phyloP scores from a whole-genome alignment of 2,888 invertebrate species.

The Lepidochrysops patricia region DNA sequence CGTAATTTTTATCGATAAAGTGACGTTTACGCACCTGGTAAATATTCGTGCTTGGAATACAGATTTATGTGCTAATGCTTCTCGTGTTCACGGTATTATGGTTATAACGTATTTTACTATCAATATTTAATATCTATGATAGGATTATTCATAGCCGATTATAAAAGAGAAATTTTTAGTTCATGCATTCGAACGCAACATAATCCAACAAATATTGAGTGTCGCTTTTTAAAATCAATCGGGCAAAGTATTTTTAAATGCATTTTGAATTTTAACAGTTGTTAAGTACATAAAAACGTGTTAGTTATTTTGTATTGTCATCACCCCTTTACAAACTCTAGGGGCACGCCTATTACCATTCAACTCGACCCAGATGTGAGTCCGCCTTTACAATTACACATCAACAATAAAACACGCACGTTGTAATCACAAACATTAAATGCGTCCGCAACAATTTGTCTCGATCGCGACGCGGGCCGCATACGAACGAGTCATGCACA shows the following conservation, averaged over 20 bases:
- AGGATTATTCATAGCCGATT: background rate
- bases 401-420: conserved; percentile 1
- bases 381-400: background rate
- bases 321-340: background rate
- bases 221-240: background rate
- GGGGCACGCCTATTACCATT: background rate
- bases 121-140: background rate
- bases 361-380: background rate
- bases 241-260: background rate
- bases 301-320: background rate
- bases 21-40: too few relatives aligned
- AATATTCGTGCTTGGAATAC: too few relatives aligned
- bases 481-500: background rate
- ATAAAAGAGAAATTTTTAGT: background rate
- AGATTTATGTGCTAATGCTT: conserved; percentile 4
- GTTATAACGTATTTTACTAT: background rate
- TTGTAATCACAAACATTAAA: conserved; percentile 8
- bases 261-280: background rate
- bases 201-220: background rate
- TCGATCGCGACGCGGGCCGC: background rate
- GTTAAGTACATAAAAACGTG: background rate
- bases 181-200: background rate
- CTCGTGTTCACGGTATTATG: conserved; percentile 2
- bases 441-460: conserved; percentile 6
- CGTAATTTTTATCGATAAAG: too few relatives aligned